Evolutionary conservation across 2,888 invertebrate genomes (phyloP), one percentile per base, ranked within the genome.

Genomic region (Leucophora obtusa): DNA sequence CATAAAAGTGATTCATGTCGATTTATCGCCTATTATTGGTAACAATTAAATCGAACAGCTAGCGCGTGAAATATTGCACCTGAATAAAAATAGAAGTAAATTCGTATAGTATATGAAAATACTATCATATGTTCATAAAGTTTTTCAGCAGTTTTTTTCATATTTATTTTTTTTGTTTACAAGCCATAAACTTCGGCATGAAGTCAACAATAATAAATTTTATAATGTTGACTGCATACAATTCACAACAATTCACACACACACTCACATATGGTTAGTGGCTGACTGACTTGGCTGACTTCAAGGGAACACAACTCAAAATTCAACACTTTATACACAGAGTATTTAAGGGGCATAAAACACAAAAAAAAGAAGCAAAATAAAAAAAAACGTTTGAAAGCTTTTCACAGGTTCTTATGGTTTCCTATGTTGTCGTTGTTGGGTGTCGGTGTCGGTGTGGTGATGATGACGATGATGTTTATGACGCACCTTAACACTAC

Each of bases 31-130:
- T 66, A 73, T 77, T 77, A 77, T 60, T 69, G 35, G 17, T 58
- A 62, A 77, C 70, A 62, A 63, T 65, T 80, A 72, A 63, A 63
- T 15, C 24, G 24, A 33, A 50, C 14, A 10, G 17, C 56, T 56
- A 66, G 73, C 70, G 77, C 73, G 81, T 77, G 81, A 81, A 81
- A 47, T 77, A 33, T 62, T 74, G 56, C 81, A 81, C 77, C 81
- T 81, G 81, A 60, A 54, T 65, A 24, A 38, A 60, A 17, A 38
- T 9, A 8, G 54, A 51, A 43, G 35, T 14, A 47, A 28, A 28
- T 7, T 28, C 7, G 28, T 47, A 47, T n/a, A n/a, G n/a, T n/a
- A 47, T 59, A 24, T 2, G 9, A 21, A 47, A 54, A 33, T 9
- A 17, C 28, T 15, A 77, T 8, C 10, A 11, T n/a, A 59, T 24